Evolutionary conservation across 2,888 invertebrate species (phyloP), one percentile per base, ranked within the genome.

Genomic region (Mesorhabditis spiculigera): DNA sequence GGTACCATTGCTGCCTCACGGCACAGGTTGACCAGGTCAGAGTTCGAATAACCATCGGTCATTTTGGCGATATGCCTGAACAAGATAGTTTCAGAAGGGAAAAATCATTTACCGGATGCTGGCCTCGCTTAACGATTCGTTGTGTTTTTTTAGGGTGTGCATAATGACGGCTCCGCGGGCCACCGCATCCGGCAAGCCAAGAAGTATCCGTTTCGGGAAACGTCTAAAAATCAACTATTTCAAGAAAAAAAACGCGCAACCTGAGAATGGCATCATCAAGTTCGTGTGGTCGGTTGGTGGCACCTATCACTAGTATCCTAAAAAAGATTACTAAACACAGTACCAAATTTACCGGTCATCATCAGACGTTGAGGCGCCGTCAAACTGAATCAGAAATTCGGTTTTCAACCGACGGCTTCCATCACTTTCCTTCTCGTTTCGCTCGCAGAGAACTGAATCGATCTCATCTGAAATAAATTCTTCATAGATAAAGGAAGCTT

Each of bases 231-330:
- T 63, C 62, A 4, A 3, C 0, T 61, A 13, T 62, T 66, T 42
- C 28, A 16, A 68, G 13, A 13, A 41, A n/a, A 5, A 28, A 43
- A 10, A 28, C 3, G 13, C 16, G 28, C 8, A 43, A 43, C 91
- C 92, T 90, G 68, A 97, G 88, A 0, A 95, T 95, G 43, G 97
- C 97, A 86, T 96, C 95, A 86, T 98, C 97, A 66, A 98, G 88
- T 87, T 98, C 97, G 86, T 94, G 93, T 0, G 97, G 97, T 69
- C 96, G 89, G 87, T 98, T 98, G 0, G 98, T 98, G n/a, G 97
- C 97, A 6, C 95, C 97, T 92, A 98, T 93, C 5, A 98, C 94
- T n/a, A 98, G 90, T 76, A 97, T 92, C 72, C 92, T 89, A 86
- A 42, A 63, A 63, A 5, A 16, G 50, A 41, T 43, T 5, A 5